Base-by-base conservation (phyloP, 1,140 invertebrate genomes). In the Drosophila nigromelanica region DNA sequence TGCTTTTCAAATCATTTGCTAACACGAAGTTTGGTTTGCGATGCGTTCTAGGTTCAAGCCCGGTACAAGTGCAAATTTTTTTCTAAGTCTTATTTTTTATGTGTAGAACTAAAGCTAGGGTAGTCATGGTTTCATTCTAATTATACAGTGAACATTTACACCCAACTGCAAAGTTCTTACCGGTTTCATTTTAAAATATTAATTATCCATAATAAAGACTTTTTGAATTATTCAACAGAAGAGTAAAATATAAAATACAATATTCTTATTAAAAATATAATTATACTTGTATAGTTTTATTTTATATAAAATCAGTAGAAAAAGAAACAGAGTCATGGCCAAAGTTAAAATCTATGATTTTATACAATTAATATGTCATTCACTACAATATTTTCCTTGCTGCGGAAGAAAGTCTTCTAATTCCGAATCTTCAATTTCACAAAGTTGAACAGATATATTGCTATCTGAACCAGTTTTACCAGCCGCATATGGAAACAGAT, bases 401-500 rank as follows among this genome's bases (percentile, higher is more conserved):
- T 68, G 68, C 43, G 83, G 89, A 63, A 86, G 79, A 75, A 90
- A 90, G 60, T 91, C 90, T 62, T 96, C 95, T 81, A 94, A 95
- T 90, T 97, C 96, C n/a, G 96, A 96, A 92, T 98, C 97, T 92
- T 98, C 97, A 87, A 98, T 97, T 93, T 98, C 97, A 93, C 97
- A 98, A 33, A 98, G 93, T 92, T 96, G 95, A 21, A 96, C 95
- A 18, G 97, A 97, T 54, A 97, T 93, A 92, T 97, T 96, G 92
- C 97, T 98, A 89, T 96, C 96, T 5, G 95, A 87, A 24, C 78
- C 95, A 47, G 93, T 93, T 55, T 76, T 76, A 45, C 75, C 80
- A 62, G 72, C 73, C 58, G 80, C 93, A 94, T 54, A 94, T 94
- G 39, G 96, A 93, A 68, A 97, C 92, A 40, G 96, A 96, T 92